phyloP scores from a whole-genome alignment of 2,113 vertebrate genomes.

The Microcebus ravelobensis region DNA sequence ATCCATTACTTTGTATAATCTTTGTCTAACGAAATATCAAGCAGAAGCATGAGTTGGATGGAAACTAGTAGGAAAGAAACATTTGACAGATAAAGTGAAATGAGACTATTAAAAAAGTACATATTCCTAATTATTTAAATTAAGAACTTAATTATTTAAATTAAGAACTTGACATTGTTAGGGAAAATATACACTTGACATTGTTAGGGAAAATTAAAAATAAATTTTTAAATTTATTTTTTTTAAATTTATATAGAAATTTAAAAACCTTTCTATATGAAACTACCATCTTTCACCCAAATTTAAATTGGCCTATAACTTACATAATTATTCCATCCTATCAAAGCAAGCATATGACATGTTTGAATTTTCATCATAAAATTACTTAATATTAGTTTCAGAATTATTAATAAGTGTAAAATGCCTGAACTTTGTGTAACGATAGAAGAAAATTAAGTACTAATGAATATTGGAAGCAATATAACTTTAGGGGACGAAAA shows the following conservation, averaged over 20 bases:
- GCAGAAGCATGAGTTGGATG: not conserved
- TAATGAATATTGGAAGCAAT: conserved; percentile 13
- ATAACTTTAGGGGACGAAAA: conserved; percentile 1
- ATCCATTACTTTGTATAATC: not conserved
- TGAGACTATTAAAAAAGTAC: not conserved
- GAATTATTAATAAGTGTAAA: not conserved
- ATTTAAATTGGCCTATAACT: not conserved
- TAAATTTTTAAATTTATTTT: no score
- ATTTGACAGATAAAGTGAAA: conserved; percentile 4
- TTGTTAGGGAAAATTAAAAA: no score
- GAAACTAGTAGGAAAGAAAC: not conserved
- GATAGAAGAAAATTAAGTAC: conserved; percentile 41
- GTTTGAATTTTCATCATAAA: not conserved
- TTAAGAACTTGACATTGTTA: not conserved
- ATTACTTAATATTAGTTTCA: conserved; percentile 1
- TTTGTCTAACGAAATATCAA: not conserved
- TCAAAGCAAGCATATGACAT: not conserved
- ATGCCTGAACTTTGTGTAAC: not conserved
- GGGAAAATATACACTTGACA: not conserved
- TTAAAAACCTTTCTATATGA: not conserved
- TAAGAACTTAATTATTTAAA: no score
- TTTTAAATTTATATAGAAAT: no score
- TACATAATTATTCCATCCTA: not conserved
- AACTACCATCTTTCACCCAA: not conserved
- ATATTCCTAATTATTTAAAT: conserved; percentile 22